A percentile compares a stretch with the other conserved stretches of the same genome.
Evolutionary conservation across 2,113 vertebrate species (phyloP).

Genomic region (Thunnus thynnus): DNA sequence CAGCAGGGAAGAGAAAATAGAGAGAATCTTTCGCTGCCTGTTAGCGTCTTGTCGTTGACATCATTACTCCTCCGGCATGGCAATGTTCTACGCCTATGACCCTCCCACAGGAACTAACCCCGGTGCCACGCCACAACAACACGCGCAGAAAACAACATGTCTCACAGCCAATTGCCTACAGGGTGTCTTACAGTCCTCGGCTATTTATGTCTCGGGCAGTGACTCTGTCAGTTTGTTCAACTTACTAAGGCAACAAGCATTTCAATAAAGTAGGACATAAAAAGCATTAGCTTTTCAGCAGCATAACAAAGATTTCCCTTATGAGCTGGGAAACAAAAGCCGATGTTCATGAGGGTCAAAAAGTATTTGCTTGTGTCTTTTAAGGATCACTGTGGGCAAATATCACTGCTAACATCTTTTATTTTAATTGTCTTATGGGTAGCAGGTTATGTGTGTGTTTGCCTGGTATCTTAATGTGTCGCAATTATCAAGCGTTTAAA

Average conservation of each 20-base stretch:
- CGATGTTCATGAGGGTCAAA: not conserved
- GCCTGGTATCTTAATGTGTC: conserved; percentile 1
- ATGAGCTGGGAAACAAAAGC: conserved; percentile 29
- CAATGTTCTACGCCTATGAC: conserved; percentile 39
- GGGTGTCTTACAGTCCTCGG: conserved; percentile 33
- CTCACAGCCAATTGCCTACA: conserved; percentile 58
- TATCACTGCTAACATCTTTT: conserved; percentile 17
- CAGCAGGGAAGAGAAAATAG: conserved; percentile 47
- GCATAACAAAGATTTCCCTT: conserved; percentile 28
- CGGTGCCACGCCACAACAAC: conserved; percentile 29
- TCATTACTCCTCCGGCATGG: conserved; percentile 61
- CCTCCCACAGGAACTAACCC: conserved; percentile 58
- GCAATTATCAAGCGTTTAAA: not conserved
- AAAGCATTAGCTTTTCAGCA: conserved; percentile 30
- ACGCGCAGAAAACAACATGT: conserved; percentile 51
- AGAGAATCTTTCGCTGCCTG: conserved; percentile 55
- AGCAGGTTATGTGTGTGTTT: not conserved
- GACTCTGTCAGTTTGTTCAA: conserved; percentile 50
- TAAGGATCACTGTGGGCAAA: conserved; percentile 6
- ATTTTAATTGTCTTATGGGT: not conserved
- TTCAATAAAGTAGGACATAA: conserved; percentile 16
- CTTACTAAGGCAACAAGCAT: not conserved
- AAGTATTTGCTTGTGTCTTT: conserved; percentile 17
- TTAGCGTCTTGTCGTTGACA: conserved; percentile 72
- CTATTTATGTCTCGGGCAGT: conserved; percentile 60